Evolutionary conservation across 2,888 invertebrate species (phyloP), one percentile per base, ranked within the genome.

Genomic region (Ectropis crepuscularia): DNA sequence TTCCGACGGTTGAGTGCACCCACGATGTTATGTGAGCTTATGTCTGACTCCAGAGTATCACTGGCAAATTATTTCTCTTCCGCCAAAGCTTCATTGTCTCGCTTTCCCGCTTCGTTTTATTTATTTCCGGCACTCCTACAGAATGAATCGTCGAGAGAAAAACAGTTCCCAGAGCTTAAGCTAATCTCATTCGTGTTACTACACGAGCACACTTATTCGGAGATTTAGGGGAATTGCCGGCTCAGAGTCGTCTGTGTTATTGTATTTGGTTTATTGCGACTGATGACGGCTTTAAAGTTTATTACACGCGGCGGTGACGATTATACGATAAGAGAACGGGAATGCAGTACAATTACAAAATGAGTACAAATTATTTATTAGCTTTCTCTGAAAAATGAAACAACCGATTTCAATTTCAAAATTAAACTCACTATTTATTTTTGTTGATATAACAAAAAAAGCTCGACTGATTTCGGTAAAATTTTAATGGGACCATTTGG

Each of bases 81-180:
- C 65, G 69, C 73, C 71, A 71, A 74, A 69, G 74, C 72, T 74
- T 70, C 77, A 77, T 81, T 72, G 76, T 78, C 76, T 76, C 74
- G 72, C 74, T 75, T 74, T 75, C 73, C 63, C 75, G 70, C 69
- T 74, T 67, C 73, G 68, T 74, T 79, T 82, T 83, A 81, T 84
- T 85, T 83, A 83, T 83, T 79, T 82, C 77, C 76, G 71, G 74
- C 77, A 78, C 76, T 83, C 77, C 78, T 73, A 74, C 62, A 68
- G 79, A 80, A 82, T 81, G 80, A 81, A 81, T 81, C 76, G 82
- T 70, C 74, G 74, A 78, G 75, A 72, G 80, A 81, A 82, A 85
- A 85, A 85, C 85, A 84, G 83, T 83, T 86, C 80, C 76, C 80
- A 77, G 78, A 73, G 86, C 84, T 86, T 81, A 83, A 76, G 74